Evolutionary conservation across 2,888 invertebrate genomes (phyloP), one percentile per base, ranked within the genome.

Genomic region (Brassicogethes aeneus): DNA sequence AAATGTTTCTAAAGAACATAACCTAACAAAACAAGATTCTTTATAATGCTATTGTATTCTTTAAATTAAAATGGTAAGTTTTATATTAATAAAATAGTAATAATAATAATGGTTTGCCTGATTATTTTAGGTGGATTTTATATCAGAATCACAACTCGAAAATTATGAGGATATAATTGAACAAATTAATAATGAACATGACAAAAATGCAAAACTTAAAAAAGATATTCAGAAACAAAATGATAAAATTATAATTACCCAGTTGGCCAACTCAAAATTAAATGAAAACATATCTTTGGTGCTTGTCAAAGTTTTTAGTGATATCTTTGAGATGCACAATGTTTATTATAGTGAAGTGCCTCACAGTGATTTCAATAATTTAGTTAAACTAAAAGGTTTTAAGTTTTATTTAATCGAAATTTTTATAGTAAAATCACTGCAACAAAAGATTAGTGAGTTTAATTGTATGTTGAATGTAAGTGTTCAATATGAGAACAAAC

Each of bases 371-470:
- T 23, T 51, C 1, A 34, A 47, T 30, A 37, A 36, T 16, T 42
- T 52, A 3, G 15, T 30, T 15, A 49, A 43, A 16, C 36, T 38
- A 23, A 38, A 52, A 13, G 45, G 52, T 42, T 47, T 45, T 16
- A 61, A 60, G 38, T 64, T 55, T 53, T 64, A 60, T 45, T 48
- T 61, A 35, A 43, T 65, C 16, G 61, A 65, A 51, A 41, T 62
- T n/a, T 56, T 51, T 42, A 43, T 62, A 14, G 53, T 60, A 10
- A 53, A 56, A 17, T 37, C 48, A n/a, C 53, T 66, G 29, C 45
- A 56, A 16, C 47, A 56, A 35, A 60, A 55, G 47, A 39, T 64
- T 32, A 38, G 48, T 14, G 45, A 45, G 3, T 46, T 53, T 17
- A 53, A 54, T 30, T 62, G 64, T 53, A 39, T 55, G 14, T 37